Conservation (phyloP, 2,797 vertebrate genomes). For the Bovichtus variegatus region DNA sequence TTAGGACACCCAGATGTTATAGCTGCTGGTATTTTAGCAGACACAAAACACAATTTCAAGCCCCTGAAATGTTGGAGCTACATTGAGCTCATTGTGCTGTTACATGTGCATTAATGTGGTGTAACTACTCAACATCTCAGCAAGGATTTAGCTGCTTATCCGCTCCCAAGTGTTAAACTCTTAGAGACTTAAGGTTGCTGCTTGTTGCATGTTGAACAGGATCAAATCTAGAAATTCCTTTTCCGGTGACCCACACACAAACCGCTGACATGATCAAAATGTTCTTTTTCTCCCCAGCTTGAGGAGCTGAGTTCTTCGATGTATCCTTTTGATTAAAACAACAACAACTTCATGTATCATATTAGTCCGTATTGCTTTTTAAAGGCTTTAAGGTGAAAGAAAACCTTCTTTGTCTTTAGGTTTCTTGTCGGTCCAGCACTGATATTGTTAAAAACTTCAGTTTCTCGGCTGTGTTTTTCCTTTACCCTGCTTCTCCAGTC, state of each 20-base stretch:
- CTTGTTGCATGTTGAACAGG: neutral
- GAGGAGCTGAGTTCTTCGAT: constrained; percentile 99
- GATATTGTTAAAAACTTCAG: neutral
- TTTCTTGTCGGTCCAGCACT: neutral
- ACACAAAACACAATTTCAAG: no score
- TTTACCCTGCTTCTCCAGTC: constrained; percentile 83
- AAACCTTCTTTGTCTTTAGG: neutral
- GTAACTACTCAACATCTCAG: neutral
- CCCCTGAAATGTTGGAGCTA: neutral
- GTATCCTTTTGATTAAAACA: constrained; percentile 92
- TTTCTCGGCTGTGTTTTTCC: constrained; percentile 3
- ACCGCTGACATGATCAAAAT: neutral
- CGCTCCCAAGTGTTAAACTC: neutral
- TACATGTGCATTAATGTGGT: neutral
- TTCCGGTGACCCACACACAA: no score
- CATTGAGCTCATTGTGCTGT: neutral
- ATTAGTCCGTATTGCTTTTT: neutral
- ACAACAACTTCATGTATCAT: no score
- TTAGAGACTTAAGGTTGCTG: constrained; percentile 12
- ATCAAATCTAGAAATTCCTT: no score
- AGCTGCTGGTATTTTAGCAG: no score
- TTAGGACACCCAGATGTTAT: neutral
- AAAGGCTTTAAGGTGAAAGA: neutral
- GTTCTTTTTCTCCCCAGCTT: constrained; percentile 86
- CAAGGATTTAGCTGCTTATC: constrained; percentile 30